Base-by-base conservation (phyloP, 2,113 vertebrate species). In the Leucosticte australis region DNA sequence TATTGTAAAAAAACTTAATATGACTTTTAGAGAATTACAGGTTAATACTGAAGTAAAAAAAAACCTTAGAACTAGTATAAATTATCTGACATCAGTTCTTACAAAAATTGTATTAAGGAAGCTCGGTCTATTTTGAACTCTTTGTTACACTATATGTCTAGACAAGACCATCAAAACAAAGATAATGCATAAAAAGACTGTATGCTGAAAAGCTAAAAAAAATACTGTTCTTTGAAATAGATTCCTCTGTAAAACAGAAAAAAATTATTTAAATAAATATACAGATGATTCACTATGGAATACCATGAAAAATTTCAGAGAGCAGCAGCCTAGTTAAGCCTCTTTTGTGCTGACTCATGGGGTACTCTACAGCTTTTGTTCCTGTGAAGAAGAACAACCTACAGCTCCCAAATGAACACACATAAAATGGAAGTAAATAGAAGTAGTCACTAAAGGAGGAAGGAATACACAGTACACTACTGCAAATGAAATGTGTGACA, bases 51-150 rank as follows among this genome's bases (percentile, higher is more conserved):
- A 79, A 88, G 12, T 33, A 53, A 15, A 77, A 77, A 79, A 67
- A 59, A 15, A 4, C 65, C 12, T 79, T 39, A 56, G n/a, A 93
- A 79, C 2, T 30, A 6, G 6, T 74, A 31, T 10, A 70, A 81
- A 9, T 41, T 31, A 78, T 82, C 37, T 59, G 6, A 14, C 5
- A 82, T 15, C 13, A 50, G 7, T 62, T 82, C 35, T 56, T 82
- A 14, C 3, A 90, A 85, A 21, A 89, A 21, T 6, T 60, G 1
- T 28, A 7, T 53, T n/a, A 52, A 4, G 7, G 17, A 85, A 80
- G 1, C 27, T 55, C 0, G 0, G 3, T 42, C 79, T 47, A 21
- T 83, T 74, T 74, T 63, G 8, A 6, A 21, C 1, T 56, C 52
- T 46, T 71, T 85, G 37, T 92, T 82, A 44, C 19, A 68, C 10